Evolutionary conservation across 1,140 invertebrate species (phyloP), one percentile per base, ranked within the genome.

Genomic region (Lucilia cuprina): DNA sequence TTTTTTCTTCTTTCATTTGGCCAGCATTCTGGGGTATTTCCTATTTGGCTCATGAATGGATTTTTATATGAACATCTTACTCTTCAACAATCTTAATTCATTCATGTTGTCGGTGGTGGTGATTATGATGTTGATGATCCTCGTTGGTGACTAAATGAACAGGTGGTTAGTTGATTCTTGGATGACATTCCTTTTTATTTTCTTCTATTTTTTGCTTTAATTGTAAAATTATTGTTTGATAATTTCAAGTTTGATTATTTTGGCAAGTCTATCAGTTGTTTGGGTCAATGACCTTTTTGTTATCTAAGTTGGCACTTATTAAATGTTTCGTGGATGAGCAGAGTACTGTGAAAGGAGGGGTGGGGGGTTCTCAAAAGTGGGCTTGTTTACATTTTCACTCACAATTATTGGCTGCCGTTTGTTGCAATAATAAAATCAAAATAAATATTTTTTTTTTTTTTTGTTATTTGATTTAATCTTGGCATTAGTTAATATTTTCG

Each of bases 221-320:
- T 80, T n/a, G 41, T 50, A 80, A 49, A 80, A 80, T 80, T 80
- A 80, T 80, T 80, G 77, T 80, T 49, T 80, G n/a, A 80, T 80
- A 80, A 80, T 80, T 80, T 80, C 77, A 80, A 80, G 77, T 80
- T 80, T 80, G 77, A 80, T 80, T 80, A 49, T 47, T 80, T 80
- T 80, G 77, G 77, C 77, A 80, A 80, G 77, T 80, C 19, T 70
- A 70, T 21, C 9, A 70, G 21, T 10, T 70, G 21, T 19, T 70
- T 70, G 65, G 65, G 19, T 70, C 21, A 21, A 19, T 21, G 25
- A 70, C 65, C 65, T 70, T 70, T 70, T 30, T 25, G 65, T 8
- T 70, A n/a, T 70, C 65, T 70, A 19, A 17, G 21, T 70, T 70
- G 65, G 65, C 65, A 70, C 65, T 70, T 70, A 70, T 19, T 70